phyloP scores from a whole-genome alignment of 1,140 invertebrate species.

The Polyergus mexicanus region DNA sequence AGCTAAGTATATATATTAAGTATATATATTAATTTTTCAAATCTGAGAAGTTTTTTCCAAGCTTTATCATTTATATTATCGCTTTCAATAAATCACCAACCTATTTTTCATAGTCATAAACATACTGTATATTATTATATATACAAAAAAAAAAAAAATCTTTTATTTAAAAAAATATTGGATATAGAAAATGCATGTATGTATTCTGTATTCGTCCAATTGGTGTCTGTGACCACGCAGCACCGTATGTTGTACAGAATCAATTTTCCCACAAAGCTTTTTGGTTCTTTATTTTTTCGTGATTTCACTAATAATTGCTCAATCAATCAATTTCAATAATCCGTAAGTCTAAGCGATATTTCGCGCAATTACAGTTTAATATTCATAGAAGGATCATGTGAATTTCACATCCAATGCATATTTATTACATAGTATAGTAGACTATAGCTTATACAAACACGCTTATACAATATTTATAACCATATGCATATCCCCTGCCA shows the following conservation, averaged over 20 bases:
- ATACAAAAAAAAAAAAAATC: too few species aligned
- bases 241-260: not conserved
- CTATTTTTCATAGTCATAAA: not conserved
- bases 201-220: not conserved
- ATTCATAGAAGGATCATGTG: not conserved
- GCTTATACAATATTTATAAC: not conserved
- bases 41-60: not conserved
- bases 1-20: too few species aligned
- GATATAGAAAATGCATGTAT: not conserved
- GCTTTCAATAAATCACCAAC: not conserved
- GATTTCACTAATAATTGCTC: constrained; percentile 2
- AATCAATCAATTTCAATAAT: constrained; percentile 12
- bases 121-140: not conserved
- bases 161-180: not conserved
- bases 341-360: not conserved
- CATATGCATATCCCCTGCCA: too few species aligned
- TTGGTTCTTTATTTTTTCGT: not conserved
- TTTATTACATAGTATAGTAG: not conserved
- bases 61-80: not conserved
- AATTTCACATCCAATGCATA: not conserved
- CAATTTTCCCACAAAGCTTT: not conserved
- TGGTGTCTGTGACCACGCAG: not conserved
- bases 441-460: not conserved
- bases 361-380: not conserved
- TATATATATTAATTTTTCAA: not conserved